phyloP scores from a whole-genome alignment of 2,113 vertebrate genomes.

The Mus spicilegus region DNA sequence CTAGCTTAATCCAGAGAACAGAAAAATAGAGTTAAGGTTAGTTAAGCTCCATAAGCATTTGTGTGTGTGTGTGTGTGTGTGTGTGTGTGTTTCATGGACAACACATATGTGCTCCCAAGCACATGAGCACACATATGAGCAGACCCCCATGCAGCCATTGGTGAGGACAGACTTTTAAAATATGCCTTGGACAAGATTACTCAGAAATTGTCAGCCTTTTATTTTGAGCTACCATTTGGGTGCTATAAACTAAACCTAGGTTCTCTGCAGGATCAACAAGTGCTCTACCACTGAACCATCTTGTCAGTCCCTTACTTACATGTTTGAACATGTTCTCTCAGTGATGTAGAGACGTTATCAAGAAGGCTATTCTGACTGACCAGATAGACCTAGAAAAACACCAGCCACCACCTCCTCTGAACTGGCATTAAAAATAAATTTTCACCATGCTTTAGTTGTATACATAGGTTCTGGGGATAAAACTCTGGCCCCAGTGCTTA shows the following conservation, averaged over 20 bases:
- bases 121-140: neutral
- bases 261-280: too few relatives aligned
- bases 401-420: rapidly evolving
- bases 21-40: neutral
- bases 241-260: neutral
- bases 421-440: neutral
- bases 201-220: too few relatives aligned
- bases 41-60: neutral
- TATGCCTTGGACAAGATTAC: neutral
- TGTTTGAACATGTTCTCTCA: neutral
- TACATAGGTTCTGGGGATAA: neutral
- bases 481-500: neutral
- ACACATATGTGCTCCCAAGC: neutral
- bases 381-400: too few relatives aligned
- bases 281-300: too few relatives aligned
- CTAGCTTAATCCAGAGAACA: neutral
- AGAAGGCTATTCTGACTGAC: neutral
- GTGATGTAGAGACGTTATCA: neutral
- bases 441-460: too few relatives aligned
- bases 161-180: neutral
- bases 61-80: neutral
- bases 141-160: too few relatives aligned
- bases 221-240: neutral
- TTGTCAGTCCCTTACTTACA: rapidly evolving
- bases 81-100: neutral